Evolutionary conservation across 2,113 vertebrate genomes (phyloP), one percentile per base, ranked within the genome.

Genomic region (Daubentonia madagascariensis): DNA sequence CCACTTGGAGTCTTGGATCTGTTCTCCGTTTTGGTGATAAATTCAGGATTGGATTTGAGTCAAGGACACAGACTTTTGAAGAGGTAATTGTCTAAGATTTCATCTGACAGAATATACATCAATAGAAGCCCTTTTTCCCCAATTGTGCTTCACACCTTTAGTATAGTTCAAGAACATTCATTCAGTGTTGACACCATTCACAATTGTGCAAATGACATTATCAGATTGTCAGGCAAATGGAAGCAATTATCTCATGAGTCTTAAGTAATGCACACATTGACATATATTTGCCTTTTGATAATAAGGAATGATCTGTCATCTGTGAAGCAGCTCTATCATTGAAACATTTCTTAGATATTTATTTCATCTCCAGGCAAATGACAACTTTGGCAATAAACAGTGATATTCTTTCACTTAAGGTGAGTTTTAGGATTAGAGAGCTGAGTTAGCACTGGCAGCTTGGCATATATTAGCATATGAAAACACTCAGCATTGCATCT

Each of bases 391-490:
- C 97, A 97, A 87, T 94, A 96, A 94, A 91, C 81, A 95, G 17
- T 65, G 95, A 96, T 96, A 97, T 54, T 97, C 32, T 92, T 97
- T 98, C 95, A 97, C 68, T 48, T 54, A 37, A 90, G 23, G 35
- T 95, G 89, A 95, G 75, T 65, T 89, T 92, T 35, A 89, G 91
- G 90, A 97, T 97, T 92, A 91, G 78, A 95, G 54, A 96, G 67
- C 78, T 97, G 95, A 95, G 78, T 50, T 95, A 94, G 87, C 85
- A 93, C 45, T 93, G 94, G 95, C 87, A 98, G 96, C 61, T 87
- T 97, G 97, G 95, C 98, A 98, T 95, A 75, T 48, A 96, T 97
- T 89, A 98, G 83, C 98, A 98, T 95, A 96, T 76, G 97, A 98
- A 98, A 98, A 94, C 94, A 95, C 25, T 96, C 84, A 95, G 61